These are phyloP conservation scores for Procambarus virginalis DNA, from an alignment of 1,140 invertebrate species.

Conservation along the genomic window DNA sequence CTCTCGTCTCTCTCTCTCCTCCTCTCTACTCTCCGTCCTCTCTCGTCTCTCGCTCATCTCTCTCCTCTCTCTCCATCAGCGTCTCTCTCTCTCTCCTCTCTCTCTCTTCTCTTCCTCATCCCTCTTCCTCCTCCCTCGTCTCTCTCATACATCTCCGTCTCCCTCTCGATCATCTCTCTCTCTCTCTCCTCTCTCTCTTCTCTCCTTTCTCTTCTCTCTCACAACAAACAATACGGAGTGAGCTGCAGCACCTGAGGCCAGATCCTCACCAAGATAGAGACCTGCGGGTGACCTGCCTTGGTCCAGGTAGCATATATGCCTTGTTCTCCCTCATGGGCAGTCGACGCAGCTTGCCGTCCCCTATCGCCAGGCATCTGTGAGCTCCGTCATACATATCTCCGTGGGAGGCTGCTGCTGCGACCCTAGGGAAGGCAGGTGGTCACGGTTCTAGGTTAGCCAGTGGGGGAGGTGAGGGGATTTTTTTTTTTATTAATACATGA, in stretches of 20 bases:
- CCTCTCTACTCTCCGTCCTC: no score
- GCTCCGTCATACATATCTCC: background rate
- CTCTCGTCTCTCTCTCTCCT: no score
- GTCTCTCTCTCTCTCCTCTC: no score
- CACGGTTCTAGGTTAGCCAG: background rate
- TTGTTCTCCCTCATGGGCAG: conserved; percentile 39
- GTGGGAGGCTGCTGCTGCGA: background rate
- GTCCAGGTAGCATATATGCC: conserved; percentile 29
- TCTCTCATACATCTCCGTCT: no score
- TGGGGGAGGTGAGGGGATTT: background rate
- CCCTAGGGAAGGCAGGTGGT: background rate
- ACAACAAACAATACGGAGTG: background rate
- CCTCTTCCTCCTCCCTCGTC: no score
- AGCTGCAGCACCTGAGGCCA: background rate
- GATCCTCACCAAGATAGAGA: background rate
- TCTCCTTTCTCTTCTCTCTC: no score
- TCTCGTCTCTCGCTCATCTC: no score
- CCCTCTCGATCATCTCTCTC: no score
- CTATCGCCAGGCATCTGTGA: background rate
- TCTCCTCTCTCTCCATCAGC: no score
- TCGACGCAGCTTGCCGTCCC: conserved; percentile 31
- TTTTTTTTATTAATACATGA: no score
- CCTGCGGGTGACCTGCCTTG: background rate
- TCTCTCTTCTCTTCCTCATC: no score
- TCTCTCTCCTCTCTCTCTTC: no score